Base-by-base conservation (phyloP, 2,888 invertebrate species). In the Zaprionus bogoriensis region DNA sequence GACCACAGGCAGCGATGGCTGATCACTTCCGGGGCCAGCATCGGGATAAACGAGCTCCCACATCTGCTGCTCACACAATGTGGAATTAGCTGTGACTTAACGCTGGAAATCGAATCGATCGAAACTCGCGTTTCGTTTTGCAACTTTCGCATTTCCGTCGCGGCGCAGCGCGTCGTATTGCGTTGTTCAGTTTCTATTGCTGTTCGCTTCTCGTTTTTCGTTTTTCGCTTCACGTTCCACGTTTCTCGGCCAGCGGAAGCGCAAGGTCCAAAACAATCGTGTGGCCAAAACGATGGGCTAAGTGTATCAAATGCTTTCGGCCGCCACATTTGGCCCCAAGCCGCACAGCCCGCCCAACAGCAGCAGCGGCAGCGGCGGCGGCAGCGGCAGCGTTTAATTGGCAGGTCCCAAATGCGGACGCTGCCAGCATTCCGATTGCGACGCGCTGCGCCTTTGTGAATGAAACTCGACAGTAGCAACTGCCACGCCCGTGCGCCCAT, bases 241-340 rank as follows among this genome's bases (percentile, higher is more conserved):
- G 55, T 73, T 73, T 77, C 68, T 74, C 58, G 77, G 73, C 74
- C 73, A 77, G 30, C 73, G 73, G 73, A 74, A 74, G 32, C 74
- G 57, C 57, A 51, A 55, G 47, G 27, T 30, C 77, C 67, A 77
- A 84, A 77, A 46, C 27, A n/a, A 17, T 44, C 17, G 59, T 59
- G 38, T 17, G 7, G 19, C 50, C 19, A 52, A 51, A 76, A 44
- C 61, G 48, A 60, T 52, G 52, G 12, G 39, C 78, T 81, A 84
- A 81, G 79, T 81, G 86, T 87, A 79, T 85, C 87, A 87, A 87
- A 77, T 53, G 71, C 79, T 70, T 52, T 44, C 62, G 39, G 22
- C 30, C 14, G 53, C 61, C 79, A 52, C 62, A 58, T 82, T 87
- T 62, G 63, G 79, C 41, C 58, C n/a, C n/a, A n/a, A n/a, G n/a